phyloP scores from a whole-genome alignment of 2,797 vertebrate species.

The Morelia viridis region DNA sequence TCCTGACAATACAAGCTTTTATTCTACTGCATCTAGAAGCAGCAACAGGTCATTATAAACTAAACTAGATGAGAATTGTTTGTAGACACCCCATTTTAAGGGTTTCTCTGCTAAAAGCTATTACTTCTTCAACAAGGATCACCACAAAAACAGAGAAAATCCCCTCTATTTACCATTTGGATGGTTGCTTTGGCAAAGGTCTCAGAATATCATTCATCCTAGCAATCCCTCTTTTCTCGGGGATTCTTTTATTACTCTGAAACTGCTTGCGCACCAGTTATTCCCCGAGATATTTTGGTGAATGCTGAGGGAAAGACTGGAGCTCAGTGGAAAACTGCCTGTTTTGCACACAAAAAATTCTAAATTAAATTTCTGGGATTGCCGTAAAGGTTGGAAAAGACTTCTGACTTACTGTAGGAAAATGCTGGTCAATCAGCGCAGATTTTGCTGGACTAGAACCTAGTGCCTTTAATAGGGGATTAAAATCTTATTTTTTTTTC shows the following conservation, averaged over 20 bases:
- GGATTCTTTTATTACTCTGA: neutral
- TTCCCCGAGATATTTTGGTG: neutral
- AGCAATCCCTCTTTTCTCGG: neutral
- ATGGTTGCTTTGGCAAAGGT: neutral
- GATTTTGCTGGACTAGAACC: neutral
- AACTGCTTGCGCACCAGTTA: neutral
- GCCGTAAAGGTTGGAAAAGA: neutral
- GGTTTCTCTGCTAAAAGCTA: neutral
- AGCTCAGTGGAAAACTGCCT: neutral
- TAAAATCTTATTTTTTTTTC: neutral
- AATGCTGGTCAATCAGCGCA: neutral
- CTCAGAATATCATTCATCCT: neutral
- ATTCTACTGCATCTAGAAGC: neutral
- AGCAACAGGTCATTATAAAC: neutral
- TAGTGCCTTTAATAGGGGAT: neutral
- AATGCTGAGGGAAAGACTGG: neutral
- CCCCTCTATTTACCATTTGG: too few species aligned
- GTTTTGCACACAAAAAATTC: neutral
- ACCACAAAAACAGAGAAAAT: too few species aligned
- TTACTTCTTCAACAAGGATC: neutral
- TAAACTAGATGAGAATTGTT: neutral
- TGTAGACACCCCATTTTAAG: neutral
- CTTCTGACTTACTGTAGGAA: neutral
- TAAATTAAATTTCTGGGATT: neutral
- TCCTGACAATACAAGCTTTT: neutral